Evolutionary conservation across 2,888 invertebrate genomes (phyloP), one percentile per base, ranked within the genome.

Genomic region (Epinotia bilunana): DNA sequence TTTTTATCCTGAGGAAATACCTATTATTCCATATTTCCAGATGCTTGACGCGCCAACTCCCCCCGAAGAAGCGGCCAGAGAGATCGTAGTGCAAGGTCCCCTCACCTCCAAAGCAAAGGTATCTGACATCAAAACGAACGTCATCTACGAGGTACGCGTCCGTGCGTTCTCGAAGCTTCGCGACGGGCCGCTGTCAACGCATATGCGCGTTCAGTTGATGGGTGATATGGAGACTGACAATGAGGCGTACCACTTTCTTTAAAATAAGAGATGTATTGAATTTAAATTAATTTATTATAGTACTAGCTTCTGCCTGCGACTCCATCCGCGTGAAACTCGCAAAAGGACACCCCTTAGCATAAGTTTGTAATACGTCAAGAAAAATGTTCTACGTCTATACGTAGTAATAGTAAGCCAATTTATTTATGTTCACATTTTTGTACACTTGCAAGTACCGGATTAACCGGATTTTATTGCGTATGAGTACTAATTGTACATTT

Each of bases 141-240:
- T 80, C 0, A 70, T 77, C 0, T 83, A 84, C 57, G 82, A 84
- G 61, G 33, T 82, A 63, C 74, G 82, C n/a, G 82, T 82, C 0
- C 79, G 78, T 16, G 82, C 81, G 0, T 82, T 63, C 77, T 82
- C 79, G 33, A 79, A 72, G n/a, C 69, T 16, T 0, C 77, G 70
- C 0, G 77, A 83, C 0, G 83, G 84, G 1, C 81, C 83, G 0
- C 39, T 80, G 1, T 83, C 84, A 0, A 13, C 20, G 0, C 74
- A 79, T 0, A 67, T 79, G 58, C 77, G 80, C n/a, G 58, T 83
- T 5, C 77, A 77, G 4, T 60, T 43, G 13, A 12, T 64, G 13
- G 73, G 70, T 55, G 33, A 53, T 12, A n/a, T 53, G 16, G 68
- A 69, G 4, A 11, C 13, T 43, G 60, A 58, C n/a, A 69, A 69